Percentiles rank a stretch among this genome's conserved stretches.
These are phyloP conservation scores for Sinohyriopsis cumingii DNA, from an alignment of 2,888 invertebrate species.

Conservation along the genomic window DNA sequence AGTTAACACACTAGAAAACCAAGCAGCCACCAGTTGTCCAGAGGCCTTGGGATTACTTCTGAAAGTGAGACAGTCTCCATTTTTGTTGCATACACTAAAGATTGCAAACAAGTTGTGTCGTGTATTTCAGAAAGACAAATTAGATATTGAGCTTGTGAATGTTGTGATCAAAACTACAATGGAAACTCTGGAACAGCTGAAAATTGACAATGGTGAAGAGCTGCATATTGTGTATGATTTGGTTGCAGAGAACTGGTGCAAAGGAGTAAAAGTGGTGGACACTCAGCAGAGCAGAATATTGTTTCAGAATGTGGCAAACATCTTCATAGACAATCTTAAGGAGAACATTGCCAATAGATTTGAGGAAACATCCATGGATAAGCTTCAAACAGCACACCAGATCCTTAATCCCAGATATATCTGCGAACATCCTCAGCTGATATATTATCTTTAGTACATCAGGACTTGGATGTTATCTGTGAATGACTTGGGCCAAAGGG, in stretches of 20 bases:
- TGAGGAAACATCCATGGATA: slow-evolving; percentile 22
- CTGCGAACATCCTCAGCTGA: neutral
- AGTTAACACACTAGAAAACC: no score
- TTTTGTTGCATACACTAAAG: no score
- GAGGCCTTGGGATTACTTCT: no score
- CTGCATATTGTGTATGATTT: no score
- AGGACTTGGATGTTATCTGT: slow-evolving; percentile 2
- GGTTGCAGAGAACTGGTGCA: slow-evolving; percentile 7
- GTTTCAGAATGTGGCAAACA: slow-evolving; percentile 15
- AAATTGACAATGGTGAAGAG: no score
- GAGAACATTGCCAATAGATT: slow-evolving; percentile 15
- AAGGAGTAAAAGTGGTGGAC: slow-evolving; percentile 14
- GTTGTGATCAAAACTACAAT: no score
- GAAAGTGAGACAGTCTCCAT: no score
- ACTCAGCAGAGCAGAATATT: slow-evolving; percentile 10
- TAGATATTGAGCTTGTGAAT: no score
- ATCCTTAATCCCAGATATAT: slow-evolving; percentile 12
- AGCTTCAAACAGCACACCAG: slow-evolving; percentile 3
- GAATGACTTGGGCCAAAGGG: slow-evolving; percentile 11
- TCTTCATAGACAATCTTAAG: slow-evolving; percentile 12
- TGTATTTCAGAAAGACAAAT: no score
- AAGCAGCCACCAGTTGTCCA: no score
- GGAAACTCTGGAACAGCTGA: no score
- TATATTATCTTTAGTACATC: slow-evolving; percentile 2
- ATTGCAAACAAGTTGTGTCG: no score